A percentile compares a stretch with the other conserved stretches of the same genome.
Conservation (phyloP, 53 echinoderm and acorn worm species). For the Luidia sarsii region DNA sequence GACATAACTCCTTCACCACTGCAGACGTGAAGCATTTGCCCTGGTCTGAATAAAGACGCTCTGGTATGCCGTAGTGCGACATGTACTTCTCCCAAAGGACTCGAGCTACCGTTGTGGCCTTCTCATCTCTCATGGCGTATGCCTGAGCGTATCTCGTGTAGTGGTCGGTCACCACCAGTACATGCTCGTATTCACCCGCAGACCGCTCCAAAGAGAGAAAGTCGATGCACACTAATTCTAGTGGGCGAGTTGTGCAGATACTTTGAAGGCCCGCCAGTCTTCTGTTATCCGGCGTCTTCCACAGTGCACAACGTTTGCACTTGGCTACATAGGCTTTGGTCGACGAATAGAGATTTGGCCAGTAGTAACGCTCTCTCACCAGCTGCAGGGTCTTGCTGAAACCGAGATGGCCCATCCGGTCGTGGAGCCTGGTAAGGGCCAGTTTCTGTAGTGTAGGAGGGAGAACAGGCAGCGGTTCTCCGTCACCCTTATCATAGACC, state of each 20-base stretch:
- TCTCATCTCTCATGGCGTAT: slow-evolving; percentile 14
- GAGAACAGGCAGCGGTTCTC: neutral
- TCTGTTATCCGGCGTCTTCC: slow-evolving; percentile 4
- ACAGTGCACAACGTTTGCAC: slow-evolving; percentile 4
- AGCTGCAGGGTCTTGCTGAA: slow-evolving; percentile 5
- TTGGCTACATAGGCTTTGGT: neutral
- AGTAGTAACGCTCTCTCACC: slow-evolving; percentile 9
- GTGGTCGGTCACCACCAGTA: slow-evolving; percentile 61
- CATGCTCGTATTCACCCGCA: neutral
- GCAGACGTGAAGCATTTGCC: slow-evolving; percentile 39
- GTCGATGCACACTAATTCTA: slow-evolving; percentile 52
- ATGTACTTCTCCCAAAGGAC: slow-evolving; percentile 44
- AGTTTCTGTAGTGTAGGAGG: neutral
- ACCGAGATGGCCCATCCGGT: slow-evolving; percentile 30
- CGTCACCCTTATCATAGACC: neutral
- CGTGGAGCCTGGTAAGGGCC: slow-evolving; percentile 12
- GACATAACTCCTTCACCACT: slow-evolving; percentile 28
- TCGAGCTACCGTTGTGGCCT: slow-evolving; percentile 39
- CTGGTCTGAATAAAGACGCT: slow-evolving; percentile 33
- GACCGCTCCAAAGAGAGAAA: slow-evolving; percentile 27
- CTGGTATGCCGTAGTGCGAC: slow-evolving; percentile 30
- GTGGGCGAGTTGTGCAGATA: neutral
- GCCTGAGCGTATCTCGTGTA: slow-evolving; percentile 58
- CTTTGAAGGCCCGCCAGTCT: neutral
- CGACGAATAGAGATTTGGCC: neutral